Conservation (phyloP, 2,113 vertebrate species). For the Eurypyga helias region DNA sequence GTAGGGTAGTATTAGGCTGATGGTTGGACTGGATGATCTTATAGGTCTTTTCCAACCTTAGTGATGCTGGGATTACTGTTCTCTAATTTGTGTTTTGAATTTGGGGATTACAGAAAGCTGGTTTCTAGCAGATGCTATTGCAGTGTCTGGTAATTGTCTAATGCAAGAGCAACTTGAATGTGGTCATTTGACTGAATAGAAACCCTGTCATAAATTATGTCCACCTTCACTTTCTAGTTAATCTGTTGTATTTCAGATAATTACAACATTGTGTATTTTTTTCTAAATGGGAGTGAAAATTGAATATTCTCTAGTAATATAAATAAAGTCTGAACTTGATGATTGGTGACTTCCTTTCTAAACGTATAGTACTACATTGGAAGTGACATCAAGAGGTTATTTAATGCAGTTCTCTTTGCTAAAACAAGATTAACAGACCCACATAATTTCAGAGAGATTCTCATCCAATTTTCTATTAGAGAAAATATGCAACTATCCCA, state of each 20-base stretch:
- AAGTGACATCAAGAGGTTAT: neutral
- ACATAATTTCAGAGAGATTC: neutral
- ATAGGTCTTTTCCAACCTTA: too few species aligned
- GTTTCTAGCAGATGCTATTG: constrained; percentile 22
- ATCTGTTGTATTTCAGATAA: constrained; percentile 14
- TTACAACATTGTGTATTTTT: constrained; percentile 25
- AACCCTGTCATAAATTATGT: constrained; percentile 1
- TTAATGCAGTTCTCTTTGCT: neutral
- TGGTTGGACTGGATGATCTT: too few species aligned
- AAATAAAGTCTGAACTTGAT: neutral
- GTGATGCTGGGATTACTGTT: too few species aligned
- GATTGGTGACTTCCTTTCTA: neutral
- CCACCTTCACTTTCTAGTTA: constrained; percentile 23
- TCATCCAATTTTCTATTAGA: neutral
- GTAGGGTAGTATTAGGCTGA: too few species aligned
- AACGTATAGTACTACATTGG: neutral
- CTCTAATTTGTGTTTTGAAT: constrained; percentile 1
- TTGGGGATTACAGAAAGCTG: neutral
- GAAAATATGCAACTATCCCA: neutral
- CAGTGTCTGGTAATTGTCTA: constrained; percentile 19
- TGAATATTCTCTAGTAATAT: neutral
- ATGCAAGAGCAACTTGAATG: constrained; percentile 21
- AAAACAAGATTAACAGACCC: neutral
- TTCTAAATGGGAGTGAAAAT: constrained; percentile 47
- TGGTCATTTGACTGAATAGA: neutral